phyloP scores from a whole-genome alignment of 2,113 vertebrate species.

The Clarias gariepinus region DNA sequence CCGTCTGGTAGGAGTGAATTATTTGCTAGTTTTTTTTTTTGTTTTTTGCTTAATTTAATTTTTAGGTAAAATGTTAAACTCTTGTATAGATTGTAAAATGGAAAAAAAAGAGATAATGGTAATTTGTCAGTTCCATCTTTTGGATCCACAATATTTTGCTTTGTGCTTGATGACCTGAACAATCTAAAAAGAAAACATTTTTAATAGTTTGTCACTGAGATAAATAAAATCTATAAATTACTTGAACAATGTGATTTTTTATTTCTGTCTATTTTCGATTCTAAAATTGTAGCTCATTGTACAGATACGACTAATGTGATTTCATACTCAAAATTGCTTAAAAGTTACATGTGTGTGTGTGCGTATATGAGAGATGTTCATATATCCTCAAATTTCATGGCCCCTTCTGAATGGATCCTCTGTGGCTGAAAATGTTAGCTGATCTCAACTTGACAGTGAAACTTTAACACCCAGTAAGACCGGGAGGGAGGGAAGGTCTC shows the following conservation, averaged over 20 bases:
- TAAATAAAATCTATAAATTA: background rate
- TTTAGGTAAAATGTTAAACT: too few species aligned
- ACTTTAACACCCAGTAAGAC: background rate
- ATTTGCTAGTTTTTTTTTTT: too few species aligned
- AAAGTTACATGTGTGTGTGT: background rate
- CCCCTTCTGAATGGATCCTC: conserved; percentile 17
- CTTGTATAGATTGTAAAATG: too few species aligned
- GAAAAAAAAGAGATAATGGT: background rate
- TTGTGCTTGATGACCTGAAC: background rate
- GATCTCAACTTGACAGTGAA: conserved; percentile 4
- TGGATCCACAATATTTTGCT: background rate
- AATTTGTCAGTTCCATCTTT: background rate
- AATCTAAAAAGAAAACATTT: background rate
- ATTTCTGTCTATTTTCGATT: too few species aligned
- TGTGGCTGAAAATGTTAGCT: background rate
- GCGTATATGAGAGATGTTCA: background rate
- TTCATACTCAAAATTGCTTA: background rate
- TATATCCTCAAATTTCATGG: background rate
- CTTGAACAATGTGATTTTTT: too few species aligned
- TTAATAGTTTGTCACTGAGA: background rate
- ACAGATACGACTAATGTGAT: background rate
- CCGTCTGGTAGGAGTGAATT: too few species aligned
- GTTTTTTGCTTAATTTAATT: too few species aligned
- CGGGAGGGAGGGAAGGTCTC: conserved; percentile 13
- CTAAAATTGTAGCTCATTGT: background rate